phyloP scores from a whole-genome alignment of 2,113 vertebrate species.

The Crocuta crocuta region DNA sequence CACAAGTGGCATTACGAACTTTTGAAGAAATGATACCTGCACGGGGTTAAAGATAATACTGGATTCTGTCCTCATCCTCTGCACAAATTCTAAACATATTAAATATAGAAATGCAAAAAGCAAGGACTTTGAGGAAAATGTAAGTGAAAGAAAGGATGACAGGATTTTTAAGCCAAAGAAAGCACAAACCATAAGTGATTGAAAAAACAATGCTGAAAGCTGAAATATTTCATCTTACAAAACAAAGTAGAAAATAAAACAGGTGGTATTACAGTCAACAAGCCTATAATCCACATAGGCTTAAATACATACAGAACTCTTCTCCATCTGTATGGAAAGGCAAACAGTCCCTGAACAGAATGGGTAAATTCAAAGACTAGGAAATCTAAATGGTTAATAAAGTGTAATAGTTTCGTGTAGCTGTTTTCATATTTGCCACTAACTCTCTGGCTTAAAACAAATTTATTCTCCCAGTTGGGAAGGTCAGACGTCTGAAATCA shows the following conservation, averaged over 20 bases:
- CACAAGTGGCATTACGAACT: not conserved
- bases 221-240: not conserved
- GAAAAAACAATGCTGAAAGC: not conserved
- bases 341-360: not conserved
- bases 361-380: not conserved
- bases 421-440: not conserved
- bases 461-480: not conserved
- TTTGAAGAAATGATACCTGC: not conserved
- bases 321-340: not conserved
- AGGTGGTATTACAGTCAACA: not conserved
- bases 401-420: not conserved
- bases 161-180: not conserved
- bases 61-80: not conserved
- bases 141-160: not conserved
- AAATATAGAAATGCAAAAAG: not conserved
- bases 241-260: not conserved
- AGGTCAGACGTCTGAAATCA: not conserved
- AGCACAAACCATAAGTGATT: not conserved
- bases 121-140: not conserved
- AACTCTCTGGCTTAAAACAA: not conserved
- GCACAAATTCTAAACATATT: not conserved
- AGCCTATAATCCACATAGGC: not conserved
- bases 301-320: not conserved
- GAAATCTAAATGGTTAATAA: not conserved
- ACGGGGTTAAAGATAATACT: not conserved